A percentile compares a stretch with the other conserved stretches of the same genome.
Conservation (phyloP, 2,888 invertebrate species). For the Silvanus unidentatus region DNA sequence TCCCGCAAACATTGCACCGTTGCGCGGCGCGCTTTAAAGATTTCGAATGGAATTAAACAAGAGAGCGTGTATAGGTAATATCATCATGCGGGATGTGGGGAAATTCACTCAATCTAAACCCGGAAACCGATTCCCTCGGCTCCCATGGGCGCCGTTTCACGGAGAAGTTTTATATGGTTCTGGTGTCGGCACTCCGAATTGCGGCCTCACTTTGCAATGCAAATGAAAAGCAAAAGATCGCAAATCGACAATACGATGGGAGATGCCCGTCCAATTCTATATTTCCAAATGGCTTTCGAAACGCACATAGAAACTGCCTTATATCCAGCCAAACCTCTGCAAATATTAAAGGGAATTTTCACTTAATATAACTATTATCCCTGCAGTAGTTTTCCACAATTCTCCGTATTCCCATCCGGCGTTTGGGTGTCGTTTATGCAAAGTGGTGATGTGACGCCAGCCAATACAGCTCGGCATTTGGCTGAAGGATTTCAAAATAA, state of each 20-base stretch:
- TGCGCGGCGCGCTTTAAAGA: conserved; percentile 38
- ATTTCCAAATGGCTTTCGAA: conserved; percentile 41
- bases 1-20: no score
- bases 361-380: no score
- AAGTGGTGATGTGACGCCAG: no score
- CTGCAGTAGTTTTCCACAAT: no score
- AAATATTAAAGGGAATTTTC: not conserved
- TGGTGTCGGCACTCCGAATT: conserved; percentile 41
- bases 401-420: no score
- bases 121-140: conserved; percentile 46
- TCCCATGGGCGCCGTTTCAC: conserved; percentile 43
- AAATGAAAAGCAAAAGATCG: conserved; percentile 48
- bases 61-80: conserved; percentile 42
- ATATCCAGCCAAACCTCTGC: not conserved
- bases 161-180: conserved; percentile 42
- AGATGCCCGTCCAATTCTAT: conserved; percentile 40
- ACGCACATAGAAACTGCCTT: conserved; percentile 24
- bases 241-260: conserved; percentile 45
- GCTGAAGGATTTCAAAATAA: no score
- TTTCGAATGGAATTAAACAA: conserved; percentile 44
- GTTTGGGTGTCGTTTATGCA: no score
- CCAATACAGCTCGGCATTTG: no score
- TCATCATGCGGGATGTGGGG: conserved; percentile 41
- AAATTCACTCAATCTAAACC: conserved; percentile 48
- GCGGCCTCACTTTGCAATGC: conserved; percentile 46